Percentiles rank a stretch among this genome's conserved stretches.
Evolutionary conservation across 2,797 vertebrate genomes (phyloP).

Genomic region (Gymnothorax reevesii): DNA sequence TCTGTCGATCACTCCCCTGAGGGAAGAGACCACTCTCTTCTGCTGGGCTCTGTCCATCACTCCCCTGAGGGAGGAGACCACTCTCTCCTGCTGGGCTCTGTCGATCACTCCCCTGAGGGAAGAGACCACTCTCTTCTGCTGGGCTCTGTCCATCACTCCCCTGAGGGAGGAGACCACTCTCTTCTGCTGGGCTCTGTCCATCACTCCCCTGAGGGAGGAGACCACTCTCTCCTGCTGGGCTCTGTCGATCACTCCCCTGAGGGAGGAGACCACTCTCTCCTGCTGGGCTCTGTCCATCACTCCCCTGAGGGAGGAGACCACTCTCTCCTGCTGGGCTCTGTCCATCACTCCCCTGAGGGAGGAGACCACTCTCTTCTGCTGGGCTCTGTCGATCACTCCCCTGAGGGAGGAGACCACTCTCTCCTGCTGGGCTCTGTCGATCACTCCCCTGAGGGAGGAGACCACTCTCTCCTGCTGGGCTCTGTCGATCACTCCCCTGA

Average conservation of each 20-base stretch:
- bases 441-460: not conserved
- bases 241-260: not conserved
- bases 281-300: not conserved
- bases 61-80: not conserved
- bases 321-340: not conserved
- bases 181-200: not conserved
- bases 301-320: not conserved
- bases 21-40: too few relatives aligned
- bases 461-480: too few relatives aligned
- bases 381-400: not conserved
- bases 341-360: not conserved
- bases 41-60: not conserved
- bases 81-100: not conserved
- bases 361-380: too few relatives aligned
- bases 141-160: not conserved
- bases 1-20: not conserved
- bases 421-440: not conserved
- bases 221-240: too few relatives aligned
- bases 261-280: too few relatives aligned
- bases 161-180: too few relatives aligned
- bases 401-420: too few relatives aligned
- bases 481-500: not conserved
- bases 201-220: not conserved
- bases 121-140: too few relatives aligned
- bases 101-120: not conserved